Evolutionary conservation across 2,888 invertebrate genomes (phyloP).

Genomic region (Exocentrus adspersus): DNA sequence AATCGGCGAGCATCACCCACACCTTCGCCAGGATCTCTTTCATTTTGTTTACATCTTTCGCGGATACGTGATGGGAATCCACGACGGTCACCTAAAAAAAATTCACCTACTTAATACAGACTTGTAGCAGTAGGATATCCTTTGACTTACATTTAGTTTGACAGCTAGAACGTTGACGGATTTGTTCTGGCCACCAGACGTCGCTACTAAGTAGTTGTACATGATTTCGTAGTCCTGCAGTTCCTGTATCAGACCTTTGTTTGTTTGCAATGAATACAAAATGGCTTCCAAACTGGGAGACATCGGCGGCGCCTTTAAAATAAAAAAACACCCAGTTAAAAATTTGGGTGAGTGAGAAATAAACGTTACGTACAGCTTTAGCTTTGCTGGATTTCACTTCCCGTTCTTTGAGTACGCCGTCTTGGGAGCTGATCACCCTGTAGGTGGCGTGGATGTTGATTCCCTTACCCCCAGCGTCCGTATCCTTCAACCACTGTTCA

Average conservation of each 20-base stretch:
- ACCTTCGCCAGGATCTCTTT: not conserved
- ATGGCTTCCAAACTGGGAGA: not conserved
- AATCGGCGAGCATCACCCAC: not conserved
- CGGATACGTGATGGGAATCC: too few relatives aligned
- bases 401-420: not conserved
- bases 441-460: not conserved
- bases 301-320: slow-evolving; percentile 5
- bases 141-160: not conserved
- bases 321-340: not conserved
- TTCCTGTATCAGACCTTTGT: not conserved
- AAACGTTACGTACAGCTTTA: not conserved
- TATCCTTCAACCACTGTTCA: not conserved
- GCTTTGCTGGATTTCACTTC: not conserved
- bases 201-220: not conserved
- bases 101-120: too few relatives aligned
- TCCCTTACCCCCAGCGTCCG: not conserved
- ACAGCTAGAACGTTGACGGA: not conserved
- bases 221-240: not conserved
- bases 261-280: too few relatives aligned
- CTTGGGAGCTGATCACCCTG: not conserved
- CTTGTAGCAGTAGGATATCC: not conserved
- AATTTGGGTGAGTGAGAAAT: not conserved
- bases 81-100: too few relatives aligned
- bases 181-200: not conserved
- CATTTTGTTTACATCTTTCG: too few relatives aligned